Evolutionary conservation across 2,113 vertebrate genomes (phyloP), one percentile per base, ranked within the genome.

Genomic region (Heterotilapia buettikoferi): DNA sequence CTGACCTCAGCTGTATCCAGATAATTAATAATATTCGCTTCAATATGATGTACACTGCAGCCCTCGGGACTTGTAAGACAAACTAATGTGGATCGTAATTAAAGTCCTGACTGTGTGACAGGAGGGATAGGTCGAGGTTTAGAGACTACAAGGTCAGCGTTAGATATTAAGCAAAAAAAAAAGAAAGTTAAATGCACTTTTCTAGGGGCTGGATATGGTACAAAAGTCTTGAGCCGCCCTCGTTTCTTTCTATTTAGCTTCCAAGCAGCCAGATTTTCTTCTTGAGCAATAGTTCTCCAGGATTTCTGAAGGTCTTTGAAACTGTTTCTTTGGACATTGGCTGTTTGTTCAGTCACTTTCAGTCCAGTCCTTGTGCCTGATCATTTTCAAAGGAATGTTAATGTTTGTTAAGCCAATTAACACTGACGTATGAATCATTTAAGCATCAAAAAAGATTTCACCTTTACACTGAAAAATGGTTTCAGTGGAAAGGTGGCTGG

Each of bases 71-170:
- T 63, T 68, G 21, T 84, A 43, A 78, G 45, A 33, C 73, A 78
- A 78, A 82, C 80, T 81, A 54, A 79, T 80, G 40, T 66, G 63
- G 84, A 63, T 50, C 6, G 13, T 89, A 86, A 90, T 91, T 92
- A 86, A 81, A 26, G 43, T 40, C n/a, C 18, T 78, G 73, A 50
- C 26, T 78, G 43, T 50, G 45, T 50, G 6, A 78, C 45, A 78
- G 45, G 29, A 38, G 82, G 57, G 61, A 61, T 3, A 29, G 36
- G 85, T 81, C 8, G 11, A 24, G 19, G 24, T 82, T 59, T 66
- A 45, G 56, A 38, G 21, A 57, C 14, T 10, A 54, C n/a, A 57
- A 90, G 79, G 88, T 84, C 84, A 86, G 8, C 13, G 21, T 10
- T 61, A 45, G 7, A 54, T 21, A 3, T 5, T 9, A 36, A 47